phyloP scores from a whole-genome alignment of 1,140 invertebrate genomes.

The Drosophila bifasciata region DNA sequence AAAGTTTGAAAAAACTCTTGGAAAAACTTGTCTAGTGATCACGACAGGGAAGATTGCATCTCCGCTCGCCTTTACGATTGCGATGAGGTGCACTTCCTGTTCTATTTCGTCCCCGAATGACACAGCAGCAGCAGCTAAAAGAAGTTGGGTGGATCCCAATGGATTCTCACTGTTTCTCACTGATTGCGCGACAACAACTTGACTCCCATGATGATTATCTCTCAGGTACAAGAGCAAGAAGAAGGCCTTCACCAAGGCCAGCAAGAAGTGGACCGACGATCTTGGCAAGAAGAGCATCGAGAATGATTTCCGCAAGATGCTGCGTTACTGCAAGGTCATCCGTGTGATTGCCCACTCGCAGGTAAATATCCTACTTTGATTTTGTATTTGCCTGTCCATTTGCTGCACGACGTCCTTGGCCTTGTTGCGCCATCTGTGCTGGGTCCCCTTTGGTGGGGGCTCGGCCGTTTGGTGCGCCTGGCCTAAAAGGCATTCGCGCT shows the following conservation, averaged over 20 bases:
- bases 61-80: conserved; percentile 86
- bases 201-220: conserved; percentile 25
- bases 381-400: neutral
- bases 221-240: conserved; percentile 99
- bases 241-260: conserved; percentile 99
- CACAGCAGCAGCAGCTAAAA: conserved; percentile 45
- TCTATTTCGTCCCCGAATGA: conserved; percentile 62
- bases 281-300: conserved; percentile 98
- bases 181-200: conserved; percentile 39
- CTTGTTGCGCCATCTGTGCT: conserved; percentile 56
- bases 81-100: conserved; percentile 80
- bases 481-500: conserved; percentile 82
- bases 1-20: conserved; percentile 27
- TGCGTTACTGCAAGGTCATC: conserved; percentile 99
- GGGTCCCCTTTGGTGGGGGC: conserved; percentile 25
- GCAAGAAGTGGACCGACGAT: conserved; percentile 99
- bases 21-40: conserved; percentile 60
- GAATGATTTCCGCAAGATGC: conserved; percentile 97
- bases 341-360: conserved; percentile 99
- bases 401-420: conserved; percentile 75
- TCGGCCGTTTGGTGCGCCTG: conserved; percentile 63
- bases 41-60: conserved; percentile 84
- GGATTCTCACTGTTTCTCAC: conserved; percentile 34
- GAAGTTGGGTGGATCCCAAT: conserved; percentile 51
- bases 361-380: conserved; percentile 85